These are phyloP conservation scores for Carollia perspicillata DNA, from an alignment of 2,113 vertebrate species.

Conservation along the genomic window DNA sequence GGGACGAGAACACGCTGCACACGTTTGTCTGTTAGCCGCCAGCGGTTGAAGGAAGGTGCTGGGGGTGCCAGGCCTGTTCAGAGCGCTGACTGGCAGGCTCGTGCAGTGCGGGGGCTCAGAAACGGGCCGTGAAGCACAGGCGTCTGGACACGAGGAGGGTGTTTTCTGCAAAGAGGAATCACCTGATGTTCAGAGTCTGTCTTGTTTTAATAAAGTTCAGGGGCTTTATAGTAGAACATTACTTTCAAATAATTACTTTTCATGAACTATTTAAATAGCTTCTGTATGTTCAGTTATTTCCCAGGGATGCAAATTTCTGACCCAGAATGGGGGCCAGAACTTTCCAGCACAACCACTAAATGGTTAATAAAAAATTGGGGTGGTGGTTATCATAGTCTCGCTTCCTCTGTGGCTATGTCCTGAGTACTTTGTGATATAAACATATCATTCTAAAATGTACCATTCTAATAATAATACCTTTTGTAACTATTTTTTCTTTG, in stretches of 20 bases:
- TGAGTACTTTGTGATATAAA: not conserved
- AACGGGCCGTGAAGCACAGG: not conserved
- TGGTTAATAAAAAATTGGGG: not conserved
- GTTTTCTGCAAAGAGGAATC: not conserved
- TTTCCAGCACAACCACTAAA: not conserved
- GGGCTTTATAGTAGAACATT: slow-evolving; percentile 17
- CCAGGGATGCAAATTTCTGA: not conserved
- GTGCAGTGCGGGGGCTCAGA: not conserved
- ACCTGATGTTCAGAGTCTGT: not conserved
- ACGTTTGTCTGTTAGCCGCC: not conserved
- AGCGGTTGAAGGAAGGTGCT: not conserved
- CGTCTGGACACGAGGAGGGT: not conserved
- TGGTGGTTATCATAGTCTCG: not conserved
- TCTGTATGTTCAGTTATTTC: not conserved
- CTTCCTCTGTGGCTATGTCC: not conserved
- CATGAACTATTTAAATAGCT: not conserved
- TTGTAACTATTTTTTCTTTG: not conserved
- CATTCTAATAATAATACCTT: not conserved
- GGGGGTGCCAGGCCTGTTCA: not conserved
- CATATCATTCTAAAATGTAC: not conserved
- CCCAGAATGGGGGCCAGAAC: not conserved
- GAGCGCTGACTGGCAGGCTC: not conserved
- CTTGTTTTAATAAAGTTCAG: not conserved
- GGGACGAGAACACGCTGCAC: not conserved
- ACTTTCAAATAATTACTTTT: slow-evolving; percentile 36